Base-by-base conservation (phyloP, 2,113 vertebrate species). In the Cyrtonyx montezumae region DNA sequence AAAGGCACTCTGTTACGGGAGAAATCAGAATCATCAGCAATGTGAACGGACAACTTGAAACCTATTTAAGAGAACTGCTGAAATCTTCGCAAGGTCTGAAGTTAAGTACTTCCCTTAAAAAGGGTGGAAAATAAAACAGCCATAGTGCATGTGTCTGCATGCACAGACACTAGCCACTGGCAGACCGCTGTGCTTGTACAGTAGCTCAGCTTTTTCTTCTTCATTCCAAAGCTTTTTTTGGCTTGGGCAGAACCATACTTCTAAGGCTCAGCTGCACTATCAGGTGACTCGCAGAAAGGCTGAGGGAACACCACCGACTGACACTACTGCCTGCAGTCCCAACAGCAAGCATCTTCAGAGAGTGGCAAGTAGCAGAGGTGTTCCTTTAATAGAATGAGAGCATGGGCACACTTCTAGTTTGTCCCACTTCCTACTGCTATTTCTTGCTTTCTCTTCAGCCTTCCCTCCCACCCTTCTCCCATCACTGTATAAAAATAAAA, bases 1-100 rank as follows among this genome's bases (percentile, higher is more conserved):
- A 95, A 92, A 94, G 89, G 93, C 93, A 96, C 91, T 80, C 94
- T 48, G 10, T 73, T 75, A 66, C 15, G 65, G 91, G 76, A 78
- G 87, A 90, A 85, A 79, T 77, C 48, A 56, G 34, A 84, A 87
- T 51, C 51, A 70, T 16, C 46, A 71, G 73, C 61, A 78, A 88
- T 14, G 56, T 56, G 90, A 86, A 91, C 6, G 9, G 46, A 36
- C 22, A 85, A 59, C 28, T 59, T 61, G 18, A 17, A 55, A 86
- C 11, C 20, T 23, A 78, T 1, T 56, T 66, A 82, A 90, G 22
- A 65, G 63, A 95, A 91, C 67, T n/a, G 40, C n/a, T 42, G 23
- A 13, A 83, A 37, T 62, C 30, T 66, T 71, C 3, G 7, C 0
- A 1, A 89, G 18, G 21, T 80, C 63, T 79, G 61, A 81, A 80